phyloP scores from a whole-genome alignment of 1,140 invertebrate species.

The Atopsyche davidsoni region DNA sequence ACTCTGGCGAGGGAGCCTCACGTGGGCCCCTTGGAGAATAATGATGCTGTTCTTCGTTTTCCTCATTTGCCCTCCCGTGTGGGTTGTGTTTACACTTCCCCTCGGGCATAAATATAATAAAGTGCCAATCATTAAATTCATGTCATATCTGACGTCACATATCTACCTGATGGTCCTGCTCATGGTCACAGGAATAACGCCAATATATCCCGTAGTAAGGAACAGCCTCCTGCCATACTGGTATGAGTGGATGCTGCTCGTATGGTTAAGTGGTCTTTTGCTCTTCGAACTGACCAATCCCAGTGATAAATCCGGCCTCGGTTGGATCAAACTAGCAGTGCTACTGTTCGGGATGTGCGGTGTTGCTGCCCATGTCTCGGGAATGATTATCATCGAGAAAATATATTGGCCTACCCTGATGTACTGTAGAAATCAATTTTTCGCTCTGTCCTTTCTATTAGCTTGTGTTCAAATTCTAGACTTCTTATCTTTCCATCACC shows the following conservation, averaged over 20 bases:
- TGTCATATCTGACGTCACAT: conserved; percentile 98
- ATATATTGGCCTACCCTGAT: conserved; percentile 75
- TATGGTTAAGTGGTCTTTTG: conserved; percentile 92
- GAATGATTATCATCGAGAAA: conserved; percentile 61
- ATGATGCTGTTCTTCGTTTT: conserved; percentile 87
- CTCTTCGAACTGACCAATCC: conserved; percentile 96
- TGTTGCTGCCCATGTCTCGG: conserved; percentile 83
- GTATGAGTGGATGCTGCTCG: conserved; percentile 94
- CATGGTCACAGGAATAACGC: conserved; percentile 83
- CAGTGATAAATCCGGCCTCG: conserved; percentile 88
- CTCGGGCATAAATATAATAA: conserved; percentile 93
- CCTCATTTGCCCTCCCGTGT: conserved; percentile 89
- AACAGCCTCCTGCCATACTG: conserved; percentile 71
- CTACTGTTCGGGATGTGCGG: conserved; percentile 88
- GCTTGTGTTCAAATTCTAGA: conserved; percentile 97
- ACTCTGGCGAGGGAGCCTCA: conserved; percentile 91
- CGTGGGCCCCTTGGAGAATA: conserved; percentile 94
- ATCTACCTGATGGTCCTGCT: conserved; percentile 94
- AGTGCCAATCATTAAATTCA: conserved; percentile 98
- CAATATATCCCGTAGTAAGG: conserved; percentile 75
- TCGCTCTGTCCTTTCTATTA: conserved; percentile 88
- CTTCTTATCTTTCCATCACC: conserved; percentile 94
- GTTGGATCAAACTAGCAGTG: conserved; percentile 89
- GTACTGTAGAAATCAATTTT: conserved; percentile 93
- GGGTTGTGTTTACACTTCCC: conserved; percentile 94